These are phyloP conservation scores for Actenoides lindsayi DNA, from an alignment of 2,113 vertebrate genomes.

Conservation along the genomic window DNA sequence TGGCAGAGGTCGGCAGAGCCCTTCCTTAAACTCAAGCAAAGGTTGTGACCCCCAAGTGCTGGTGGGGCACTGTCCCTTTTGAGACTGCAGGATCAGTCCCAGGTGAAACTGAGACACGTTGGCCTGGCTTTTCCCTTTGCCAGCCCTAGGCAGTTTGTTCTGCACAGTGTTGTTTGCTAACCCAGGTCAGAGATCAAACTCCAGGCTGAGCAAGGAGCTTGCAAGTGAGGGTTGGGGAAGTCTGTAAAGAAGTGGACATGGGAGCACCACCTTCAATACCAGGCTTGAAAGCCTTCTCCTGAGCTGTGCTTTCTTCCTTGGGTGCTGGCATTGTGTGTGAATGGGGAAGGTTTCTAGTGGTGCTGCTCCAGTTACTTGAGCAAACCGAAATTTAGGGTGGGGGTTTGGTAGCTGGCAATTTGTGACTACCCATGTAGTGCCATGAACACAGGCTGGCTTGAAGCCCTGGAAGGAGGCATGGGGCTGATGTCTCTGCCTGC, in stretches of 20 bases:
- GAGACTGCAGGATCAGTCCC: not conserved
- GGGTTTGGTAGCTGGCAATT: accelerated
- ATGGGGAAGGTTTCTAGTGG: not conserved
- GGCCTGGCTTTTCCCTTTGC: not conserved
- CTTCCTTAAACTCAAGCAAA: not conserved
- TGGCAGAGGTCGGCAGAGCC: accelerated
- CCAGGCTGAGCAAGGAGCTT: not conserved
- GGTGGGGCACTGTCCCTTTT: not conserved
- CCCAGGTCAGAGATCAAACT: not conserved
- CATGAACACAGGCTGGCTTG: not conserved
- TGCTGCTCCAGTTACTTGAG: not conserved
- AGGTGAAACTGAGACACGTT: not conserved
- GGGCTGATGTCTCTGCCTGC: not conserved
- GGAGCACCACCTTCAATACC: not conserved
- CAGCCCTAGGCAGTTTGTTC: not conserved
- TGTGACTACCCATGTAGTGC: not conserved
- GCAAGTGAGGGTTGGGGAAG: not conserved
- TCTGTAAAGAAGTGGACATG: not conserved
- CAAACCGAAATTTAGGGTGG: not conserved
- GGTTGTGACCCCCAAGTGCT: not conserved
- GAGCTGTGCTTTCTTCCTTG: not conserved
- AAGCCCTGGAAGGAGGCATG: not conserved
- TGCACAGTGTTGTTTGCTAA: not conserved
- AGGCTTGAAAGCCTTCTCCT: not conserved
- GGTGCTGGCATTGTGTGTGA: not conserved